These are phyloP conservation scores for Periphyllus acericola DNA, from an alignment of 2,888 invertebrate genomes.

Conservation along the genomic window DNA sequence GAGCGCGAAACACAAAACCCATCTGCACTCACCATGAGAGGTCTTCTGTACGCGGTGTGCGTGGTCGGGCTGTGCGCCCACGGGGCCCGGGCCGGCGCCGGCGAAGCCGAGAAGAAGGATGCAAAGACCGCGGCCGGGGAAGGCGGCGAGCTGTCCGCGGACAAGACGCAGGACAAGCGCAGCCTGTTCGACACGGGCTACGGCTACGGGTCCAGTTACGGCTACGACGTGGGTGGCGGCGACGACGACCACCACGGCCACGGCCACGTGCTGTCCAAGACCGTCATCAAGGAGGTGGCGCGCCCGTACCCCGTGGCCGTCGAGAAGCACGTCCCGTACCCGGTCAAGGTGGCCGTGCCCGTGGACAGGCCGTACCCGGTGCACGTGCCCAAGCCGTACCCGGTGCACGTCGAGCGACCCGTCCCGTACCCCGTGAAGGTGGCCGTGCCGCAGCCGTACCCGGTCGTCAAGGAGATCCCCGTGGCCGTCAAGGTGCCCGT, in stretches of 20 bases:
- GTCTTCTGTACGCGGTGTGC: conserved; percentile 49
- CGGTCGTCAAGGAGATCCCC: conserved; percentile 76
- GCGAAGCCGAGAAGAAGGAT: not conserved
- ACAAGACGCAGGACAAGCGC: conserved; percentile 46
- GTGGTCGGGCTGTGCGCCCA: conserved; percentile 52
- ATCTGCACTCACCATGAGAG: not conserved
- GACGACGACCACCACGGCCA: conserved; percentile 61
- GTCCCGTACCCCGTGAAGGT: conserved; percentile 65
- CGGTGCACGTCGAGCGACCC: conserved; percentile 64
- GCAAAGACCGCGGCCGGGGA: not conserved
- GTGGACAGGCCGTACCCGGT: conserved; percentile 65
- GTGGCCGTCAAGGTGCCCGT: conserved; percentile 75
- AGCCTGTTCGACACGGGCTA: conserved; percentile 58
- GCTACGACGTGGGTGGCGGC: conserved; percentile 55
- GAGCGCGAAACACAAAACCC: not conserved
- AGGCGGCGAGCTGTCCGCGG: not conserved
- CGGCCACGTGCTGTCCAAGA: conserved; percentile 63
- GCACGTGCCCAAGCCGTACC: conserved; percentile 65
- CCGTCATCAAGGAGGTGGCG: conserved; percentile 64
- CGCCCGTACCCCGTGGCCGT: conserved; percentile 65
- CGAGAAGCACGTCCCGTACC: conserved; percentile 65
- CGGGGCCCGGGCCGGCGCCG: not conserved
- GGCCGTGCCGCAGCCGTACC: conserved; percentile 64
- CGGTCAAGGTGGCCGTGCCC: conserved; percentile 65
- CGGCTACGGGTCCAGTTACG: conserved; percentile 56